Evolutionary conservation across 2,113 vertebrate species (phyloP).

Genomic region (Centrocercus urophasianus): DNA sequence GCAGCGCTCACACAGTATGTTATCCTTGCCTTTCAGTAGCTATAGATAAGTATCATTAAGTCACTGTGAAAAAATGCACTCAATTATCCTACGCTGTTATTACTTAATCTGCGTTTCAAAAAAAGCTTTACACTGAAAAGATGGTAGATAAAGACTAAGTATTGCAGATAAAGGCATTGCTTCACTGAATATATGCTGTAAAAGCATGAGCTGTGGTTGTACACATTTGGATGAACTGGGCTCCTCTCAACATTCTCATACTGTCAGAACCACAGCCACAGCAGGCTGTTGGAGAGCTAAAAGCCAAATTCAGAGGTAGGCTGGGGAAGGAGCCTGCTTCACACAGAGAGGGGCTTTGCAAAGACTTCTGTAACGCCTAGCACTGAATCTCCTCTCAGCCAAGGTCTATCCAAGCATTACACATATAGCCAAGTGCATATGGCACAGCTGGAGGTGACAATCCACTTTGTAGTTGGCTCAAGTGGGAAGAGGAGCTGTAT

Average conservation of each 20-base stretch:
- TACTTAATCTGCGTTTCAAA: slow-evolving; percentile 77
- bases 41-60: slow-evolving; percentile 71
- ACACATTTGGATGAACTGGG: slow-evolving; percentile 29
- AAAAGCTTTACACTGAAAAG: slow-evolving; percentile 67
- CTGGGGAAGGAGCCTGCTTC: not conserved
- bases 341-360: not conserved
- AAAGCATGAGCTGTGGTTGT: slow-evolving; percentile 62
- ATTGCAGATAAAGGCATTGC: slow-evolving; percentile 68
- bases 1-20: slow-evolving; percentile 55
- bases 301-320: slow-evolving; percentile 7
- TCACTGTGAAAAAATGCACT: slow-evolving; percentile 76
- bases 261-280: slow-evolving; percentile 21
- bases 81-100: slow-evolving; percentile 72
- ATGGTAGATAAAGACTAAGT: slow-evolving; percentile 65
- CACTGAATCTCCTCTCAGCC: not conserved
- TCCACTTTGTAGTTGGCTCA: not conserved
- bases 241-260: not conserved
- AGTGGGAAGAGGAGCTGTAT: not conserved
- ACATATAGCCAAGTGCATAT: rapidly evolving
- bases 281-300: not conserved
- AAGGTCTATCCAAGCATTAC: not conserved
- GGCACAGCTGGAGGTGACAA: not conserved
- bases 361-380: not conserved
- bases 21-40: slow-evolving; percentile 68
- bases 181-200: slow-evolving; percentile 50